Base-by-base conservation (phyloP, 2,113 vertebrate species). In the Leptobrachium ailaonicum region DNA sequence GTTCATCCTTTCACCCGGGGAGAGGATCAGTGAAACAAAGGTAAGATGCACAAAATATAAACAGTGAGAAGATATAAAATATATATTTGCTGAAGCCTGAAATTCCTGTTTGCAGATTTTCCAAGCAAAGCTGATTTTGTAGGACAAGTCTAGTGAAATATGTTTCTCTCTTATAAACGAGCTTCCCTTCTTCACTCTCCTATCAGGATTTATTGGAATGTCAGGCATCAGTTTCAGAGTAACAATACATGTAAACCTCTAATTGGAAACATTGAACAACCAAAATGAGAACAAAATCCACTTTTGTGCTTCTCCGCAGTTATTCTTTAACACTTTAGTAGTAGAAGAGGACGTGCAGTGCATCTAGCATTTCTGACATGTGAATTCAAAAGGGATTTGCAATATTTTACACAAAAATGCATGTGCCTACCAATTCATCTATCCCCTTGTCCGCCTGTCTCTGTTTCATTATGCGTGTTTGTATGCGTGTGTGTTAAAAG, bases 21-120 rank as follows among this genome's bases (percentile, higher is more conserved):
- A 80, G 78, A 73, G 72, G 79, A 81, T 81, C 79, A 75, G 71
- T 81, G 42, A 42, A 81, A 69, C 32, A 42, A 56, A 71, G n/a
- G 71, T 11, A 71, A 71, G 54, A 78, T 47, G 67, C 67, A 78
- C 67, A 71, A 71, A 78, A 71, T 70, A 71, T 78, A 47, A 71
- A 78, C 67, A 71, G 76, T 41, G 13, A 41, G 20, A 43, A 63
- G 9, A 63, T 20, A 63, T 78, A 71, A 71, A 78, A 71, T 78
- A 71, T 71, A 71, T 12, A 63, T 54, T 78, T 78, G 32, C 68
- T 63, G 42, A 20, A 70, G 76, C 54, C 67, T 71, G 43, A 78
- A 78, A 78, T 78, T 53, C 53, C 63, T 13, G 32, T 71, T 71
- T 71, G 76, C 68, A 78, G 76, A n/a, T 71, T 78, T 78, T 71